Conservation (phyloP, 2,113 vertebrate genomes). For the Entomyzon cyanotis region DNA sequence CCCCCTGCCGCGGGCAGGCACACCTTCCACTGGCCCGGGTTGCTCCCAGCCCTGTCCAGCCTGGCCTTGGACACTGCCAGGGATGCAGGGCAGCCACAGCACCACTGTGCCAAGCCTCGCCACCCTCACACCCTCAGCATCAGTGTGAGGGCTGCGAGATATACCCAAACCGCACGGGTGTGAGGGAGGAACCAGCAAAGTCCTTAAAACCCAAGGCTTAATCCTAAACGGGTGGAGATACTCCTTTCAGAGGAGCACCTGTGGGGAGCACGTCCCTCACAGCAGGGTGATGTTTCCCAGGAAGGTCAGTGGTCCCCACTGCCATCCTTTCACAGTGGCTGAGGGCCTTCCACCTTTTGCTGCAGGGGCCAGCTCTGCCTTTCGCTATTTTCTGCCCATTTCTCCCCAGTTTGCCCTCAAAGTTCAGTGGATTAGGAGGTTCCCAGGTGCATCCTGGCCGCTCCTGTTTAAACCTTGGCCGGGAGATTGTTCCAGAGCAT, state of each 20-base stretch:
- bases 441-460: not conserved
- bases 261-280: not conserved
- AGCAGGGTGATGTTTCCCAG: not conserved
- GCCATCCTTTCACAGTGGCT: not conserved
- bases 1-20: not conserved
- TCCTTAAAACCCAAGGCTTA: not conserved
- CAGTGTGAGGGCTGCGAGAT: not conserved
- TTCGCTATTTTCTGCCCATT: not conserved
- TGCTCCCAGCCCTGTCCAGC: accelerated
- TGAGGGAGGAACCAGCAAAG: not conserved
- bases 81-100: not conserved
- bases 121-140: not conserved
- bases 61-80: accelerated
- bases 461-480: not conserved
- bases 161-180: not conserved
- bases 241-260: not conserved
- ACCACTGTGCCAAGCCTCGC: not conserved
- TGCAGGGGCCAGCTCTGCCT: not conserved
- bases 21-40: accelerated
- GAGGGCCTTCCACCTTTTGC: not conserved
- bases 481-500: not conserved
- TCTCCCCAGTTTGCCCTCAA: not conserved
- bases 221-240: accelerated
- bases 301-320: not conserved
- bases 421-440: not conserved